A percentile compares a stretch with the other conserved stretches of the same genome.
Evolutionary conservation across 2,113 vertebrate species (phyloP).

Genomic region (Bettongia penicillata): DNA sequence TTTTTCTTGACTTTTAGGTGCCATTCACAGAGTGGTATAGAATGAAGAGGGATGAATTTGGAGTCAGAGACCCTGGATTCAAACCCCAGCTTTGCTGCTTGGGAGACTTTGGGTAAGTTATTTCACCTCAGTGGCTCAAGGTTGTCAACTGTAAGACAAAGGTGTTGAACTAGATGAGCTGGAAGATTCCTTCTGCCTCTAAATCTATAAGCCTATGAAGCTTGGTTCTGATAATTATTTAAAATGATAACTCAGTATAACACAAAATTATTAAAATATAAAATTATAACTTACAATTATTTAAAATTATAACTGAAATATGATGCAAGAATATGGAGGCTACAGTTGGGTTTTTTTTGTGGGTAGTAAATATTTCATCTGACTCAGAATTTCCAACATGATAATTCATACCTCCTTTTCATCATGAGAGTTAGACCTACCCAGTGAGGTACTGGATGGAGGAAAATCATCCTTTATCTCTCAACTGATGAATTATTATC

Average conservation of each 20-base stretch:
- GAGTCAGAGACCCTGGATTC: background rate
- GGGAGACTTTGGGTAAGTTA: background rate
- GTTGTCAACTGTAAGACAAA: background rate
- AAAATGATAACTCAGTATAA: constrained; percentile 57
- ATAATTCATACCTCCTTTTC: background rate
- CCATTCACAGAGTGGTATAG: background rate
- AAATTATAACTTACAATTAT: constrained; percentile 59
- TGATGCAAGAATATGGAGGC: constrained; percentile 33
- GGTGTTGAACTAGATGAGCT: background rate
- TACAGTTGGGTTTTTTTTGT: constrained; percentile 47
- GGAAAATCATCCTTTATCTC: constrained; percentile 36
- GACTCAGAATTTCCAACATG: constrained; percentile 61
- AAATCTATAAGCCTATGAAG: background rate
- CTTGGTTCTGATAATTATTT: constrained; percentile 70
- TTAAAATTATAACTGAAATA: constrained; percentile 53
- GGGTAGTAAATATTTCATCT: constrained; percentile 65
- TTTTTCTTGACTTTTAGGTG: background rate
- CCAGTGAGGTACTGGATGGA: background rate
- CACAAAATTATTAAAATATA: background rate
- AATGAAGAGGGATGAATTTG: background rate
- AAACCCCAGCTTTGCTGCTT: background rate
- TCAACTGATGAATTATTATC: background rate
- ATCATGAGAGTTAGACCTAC: background rate
- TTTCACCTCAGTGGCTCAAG: background rate
- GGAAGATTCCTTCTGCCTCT: background rate